These are phyloP conservation scores for Machimus rusticus DNA, from an alignment of 2,888 invertebrate genomes.

Conservation along the genomic window DNA sequence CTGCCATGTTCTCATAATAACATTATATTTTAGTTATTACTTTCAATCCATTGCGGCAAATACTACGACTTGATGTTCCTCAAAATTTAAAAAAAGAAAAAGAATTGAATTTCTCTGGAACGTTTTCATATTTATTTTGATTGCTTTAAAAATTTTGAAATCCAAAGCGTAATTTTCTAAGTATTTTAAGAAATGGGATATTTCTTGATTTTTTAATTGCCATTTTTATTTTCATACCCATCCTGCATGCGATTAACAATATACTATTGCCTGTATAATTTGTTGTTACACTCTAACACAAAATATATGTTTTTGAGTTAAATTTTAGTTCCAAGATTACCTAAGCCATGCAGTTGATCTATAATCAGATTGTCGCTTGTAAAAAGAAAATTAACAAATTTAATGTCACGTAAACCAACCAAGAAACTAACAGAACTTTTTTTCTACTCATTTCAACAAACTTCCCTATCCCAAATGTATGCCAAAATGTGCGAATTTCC, in stretches of 20 bases:
- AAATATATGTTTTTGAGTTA: slow-evolving; percentile 14
- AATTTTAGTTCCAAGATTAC: slow-evolving; percentile 44
- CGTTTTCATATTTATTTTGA: not conserved
- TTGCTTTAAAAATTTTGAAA: not conserved
- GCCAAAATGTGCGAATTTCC: slow-evolving; percentile 15
- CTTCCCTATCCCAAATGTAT: slow-evolving; percentile 21
- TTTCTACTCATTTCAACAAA: slow-evolving; percentile 19
- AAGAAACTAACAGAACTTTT: slow-evolving; percentile 35
- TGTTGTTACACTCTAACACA: slow-evolving; percentile 28
- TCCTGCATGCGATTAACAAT: slow-evolving; percentile 40
- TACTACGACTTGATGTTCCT: not conserved
- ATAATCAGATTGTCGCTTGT: slow-evolving; percentile 29
- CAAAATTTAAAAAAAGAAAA: not conserved
- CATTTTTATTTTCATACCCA: slow-evolving; percentile 45
- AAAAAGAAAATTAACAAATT: slow-evolving; percentile 11
- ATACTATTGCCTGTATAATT: not conserved
- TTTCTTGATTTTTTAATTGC: slow-evolving; percentile 18
- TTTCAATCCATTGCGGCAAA: not conserved
- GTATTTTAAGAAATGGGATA: not conserved
- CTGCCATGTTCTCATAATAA: no score
- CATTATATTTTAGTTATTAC: no score
- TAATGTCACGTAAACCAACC: slow-evolving; percentile 34
- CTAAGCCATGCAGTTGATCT: slow-evolving; percentile 42
- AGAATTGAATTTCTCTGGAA: not conserved
- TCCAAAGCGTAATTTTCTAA: not conserved